These are phyloP conservation scores for Hartigia nigra DNA, from an alignment of 2,888 invertebrate species.

Conservation along the genomic window DNA sequence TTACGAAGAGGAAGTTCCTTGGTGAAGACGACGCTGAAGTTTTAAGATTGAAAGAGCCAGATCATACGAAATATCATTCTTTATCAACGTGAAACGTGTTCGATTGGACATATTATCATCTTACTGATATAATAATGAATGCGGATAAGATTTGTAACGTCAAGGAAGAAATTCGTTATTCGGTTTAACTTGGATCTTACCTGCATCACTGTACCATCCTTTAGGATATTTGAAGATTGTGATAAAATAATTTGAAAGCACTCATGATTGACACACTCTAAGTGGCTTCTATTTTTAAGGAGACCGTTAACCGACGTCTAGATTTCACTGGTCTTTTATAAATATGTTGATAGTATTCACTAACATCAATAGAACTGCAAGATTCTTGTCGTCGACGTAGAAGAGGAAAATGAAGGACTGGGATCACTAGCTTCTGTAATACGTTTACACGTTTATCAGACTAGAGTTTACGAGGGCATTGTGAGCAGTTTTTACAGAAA, in stretches of 20 bases:
- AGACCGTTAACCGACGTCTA: neutral
- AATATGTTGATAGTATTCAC: neutral
- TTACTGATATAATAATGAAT: slow-evolving; percentile 27
- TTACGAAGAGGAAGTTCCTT: neutral
- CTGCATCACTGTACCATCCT: neutral
- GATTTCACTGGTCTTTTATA: neutral
- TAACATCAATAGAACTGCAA: neutral
- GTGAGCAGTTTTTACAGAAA: neutral
- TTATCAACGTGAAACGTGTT: slow-evolving; percentile 18
- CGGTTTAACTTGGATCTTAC: neutral
- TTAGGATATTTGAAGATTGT: neutral
- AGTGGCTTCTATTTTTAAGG: neutral
- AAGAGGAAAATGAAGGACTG: neutral
- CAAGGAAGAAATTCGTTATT: too few species aligned
- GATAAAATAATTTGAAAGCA: neutral
- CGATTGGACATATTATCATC: slow-evolving; percentile 19
- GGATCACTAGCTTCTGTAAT: neutral
- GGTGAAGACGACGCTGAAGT: neutral
- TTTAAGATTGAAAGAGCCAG: neutral
- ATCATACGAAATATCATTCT: neutral
- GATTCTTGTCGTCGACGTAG: neutral
- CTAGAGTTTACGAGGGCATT: neutral
- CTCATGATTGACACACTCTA: neutral
- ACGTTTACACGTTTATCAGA: neutral
- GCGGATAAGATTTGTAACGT: neutral